Conservation (phyloP, 1,140 invertebrate genomes). For the Armadillidium nasatum region DNA sequence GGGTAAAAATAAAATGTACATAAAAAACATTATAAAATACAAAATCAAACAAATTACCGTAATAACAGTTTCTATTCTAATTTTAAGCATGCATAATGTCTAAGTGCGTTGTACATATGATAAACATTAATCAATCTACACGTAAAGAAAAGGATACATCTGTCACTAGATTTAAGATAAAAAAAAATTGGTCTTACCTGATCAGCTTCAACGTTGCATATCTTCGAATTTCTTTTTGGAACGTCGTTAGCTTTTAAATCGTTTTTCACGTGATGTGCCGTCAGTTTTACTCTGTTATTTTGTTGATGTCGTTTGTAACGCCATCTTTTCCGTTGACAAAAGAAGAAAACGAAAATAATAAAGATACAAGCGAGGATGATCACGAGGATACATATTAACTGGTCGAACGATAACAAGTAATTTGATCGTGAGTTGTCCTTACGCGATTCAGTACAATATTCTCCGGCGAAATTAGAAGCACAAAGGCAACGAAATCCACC, state of each 20-base stretch:
- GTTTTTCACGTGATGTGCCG: conserved; percentile 42
- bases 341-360: conserved; percentile 34
- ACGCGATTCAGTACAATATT: conserved; percentile 58
- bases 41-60: too few relatives aligned
- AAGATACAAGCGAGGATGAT: conserved; percentile 38
- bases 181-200: conserved; percentile 34
- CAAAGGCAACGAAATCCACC: conserved; percentile 69
- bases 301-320: conserved; percentile 37
- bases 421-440: conserved; percentile 23
- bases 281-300: conserved; percentile 41
- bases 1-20: too few relatives aligned
- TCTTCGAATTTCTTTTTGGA: conserved; percentile 42
- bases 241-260: conserved; percentile 41
- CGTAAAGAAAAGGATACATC: conserved; percentile 1
- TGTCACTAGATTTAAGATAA: conserved; percentile 14
- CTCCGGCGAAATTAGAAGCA: conserved; percentile 68
- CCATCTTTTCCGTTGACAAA: conserved; percentile 41
- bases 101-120: conserved; percentile 18
- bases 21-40: too few relatives aligned
- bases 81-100: not conserved
- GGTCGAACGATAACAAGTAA: conserved; percentile 34
- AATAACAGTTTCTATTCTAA: too few relatives aligned
- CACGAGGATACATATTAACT: conserved; percentile 35
- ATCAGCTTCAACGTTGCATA: conserved; percentile 45
- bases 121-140: conserved; percentile 1